These are phyloP conservation scores for Manis pentadactyla DNA, from an alignment of 2,797 vertebrate species.

Conservation along the genomic window DNA sequence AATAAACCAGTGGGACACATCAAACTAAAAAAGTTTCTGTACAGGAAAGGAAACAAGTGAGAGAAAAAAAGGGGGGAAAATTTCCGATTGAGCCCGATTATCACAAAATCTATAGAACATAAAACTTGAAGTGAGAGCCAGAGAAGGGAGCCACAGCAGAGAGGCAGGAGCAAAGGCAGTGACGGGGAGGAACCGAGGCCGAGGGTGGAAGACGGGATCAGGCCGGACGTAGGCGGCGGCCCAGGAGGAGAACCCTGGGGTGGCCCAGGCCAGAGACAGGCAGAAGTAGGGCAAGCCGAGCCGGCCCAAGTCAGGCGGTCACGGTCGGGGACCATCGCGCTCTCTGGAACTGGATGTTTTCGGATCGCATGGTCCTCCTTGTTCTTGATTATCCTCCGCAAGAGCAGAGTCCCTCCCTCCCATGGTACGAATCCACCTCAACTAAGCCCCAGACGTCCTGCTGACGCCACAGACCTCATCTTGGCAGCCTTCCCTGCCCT, in stretches of 20 bases:
- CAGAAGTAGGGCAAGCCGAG: not conserved
- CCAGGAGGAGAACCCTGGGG: not conserved
- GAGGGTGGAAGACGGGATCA: not conserved
- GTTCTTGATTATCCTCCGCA: not conserved
- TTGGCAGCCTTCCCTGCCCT: conserved; percentile 3
- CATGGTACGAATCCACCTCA: not conserved
- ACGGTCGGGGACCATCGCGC: not conserved
- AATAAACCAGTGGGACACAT: too few species aligned
- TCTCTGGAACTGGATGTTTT: conserved; percentile 38
- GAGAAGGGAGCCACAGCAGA: not conserved
- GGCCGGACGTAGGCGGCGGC: not conserved
- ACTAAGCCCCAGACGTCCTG: conserved; percentile 19
- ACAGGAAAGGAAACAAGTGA: not conserved
- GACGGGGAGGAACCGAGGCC: not conserved
- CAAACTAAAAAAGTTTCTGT: too few species aligned
- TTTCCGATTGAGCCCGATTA: not conserved
- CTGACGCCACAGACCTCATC: not conserved
- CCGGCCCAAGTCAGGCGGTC: not conserved
- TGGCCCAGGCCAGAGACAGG: not conserved
- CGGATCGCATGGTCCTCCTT: conserved; percentile 7
- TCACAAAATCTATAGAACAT: not conserved
- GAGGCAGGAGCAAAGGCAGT: not conserved
- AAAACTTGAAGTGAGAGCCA: not conserved
- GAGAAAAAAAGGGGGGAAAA: not conserved
- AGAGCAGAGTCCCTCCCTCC: conserved; percentile 30